Evolutionary conservation across 2,797 vertebrate genomes (phyloP).

Genomic region (Molossus molossus): DNA sequence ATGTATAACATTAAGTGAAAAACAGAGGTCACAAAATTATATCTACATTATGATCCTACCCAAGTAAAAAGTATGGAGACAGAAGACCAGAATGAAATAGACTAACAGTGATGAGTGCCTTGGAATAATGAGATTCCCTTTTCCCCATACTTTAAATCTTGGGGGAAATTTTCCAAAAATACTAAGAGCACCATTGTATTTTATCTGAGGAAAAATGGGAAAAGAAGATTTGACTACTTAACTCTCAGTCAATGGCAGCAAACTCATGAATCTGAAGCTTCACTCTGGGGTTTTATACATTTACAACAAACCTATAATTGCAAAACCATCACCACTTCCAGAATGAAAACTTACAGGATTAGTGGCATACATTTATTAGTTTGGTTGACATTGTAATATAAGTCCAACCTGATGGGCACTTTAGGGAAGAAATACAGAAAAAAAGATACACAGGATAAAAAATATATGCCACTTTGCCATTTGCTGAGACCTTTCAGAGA

Average conservation of each 20-base stretch:
- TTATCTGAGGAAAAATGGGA: neutral
- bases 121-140: neutral
- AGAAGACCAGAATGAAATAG: neutral
- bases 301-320: neutral
- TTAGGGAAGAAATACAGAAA: conserved; percentile 21
- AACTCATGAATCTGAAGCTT: neutral
- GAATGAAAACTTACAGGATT: neutral
- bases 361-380: neutral
- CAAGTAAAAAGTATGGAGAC: neutral
- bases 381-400: neutral
- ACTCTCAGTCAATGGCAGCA: neutral
- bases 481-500: conserved; percentile 35
- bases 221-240: neutral
- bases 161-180: conserved; percentile 11
- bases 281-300: neutral
- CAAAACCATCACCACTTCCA: neutral
- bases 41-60: neutral
- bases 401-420: neutral
- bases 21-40: neutral
- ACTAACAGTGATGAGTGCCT: neutral
- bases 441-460: conserved; percentile 26
- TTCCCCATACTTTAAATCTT: neutral
- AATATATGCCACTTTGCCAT: neutral
- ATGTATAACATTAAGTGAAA: neutral
- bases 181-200: neutral